Conservation (phyloP, 2,888 invertebrate species). For the Oasisia sp. region DNA sequence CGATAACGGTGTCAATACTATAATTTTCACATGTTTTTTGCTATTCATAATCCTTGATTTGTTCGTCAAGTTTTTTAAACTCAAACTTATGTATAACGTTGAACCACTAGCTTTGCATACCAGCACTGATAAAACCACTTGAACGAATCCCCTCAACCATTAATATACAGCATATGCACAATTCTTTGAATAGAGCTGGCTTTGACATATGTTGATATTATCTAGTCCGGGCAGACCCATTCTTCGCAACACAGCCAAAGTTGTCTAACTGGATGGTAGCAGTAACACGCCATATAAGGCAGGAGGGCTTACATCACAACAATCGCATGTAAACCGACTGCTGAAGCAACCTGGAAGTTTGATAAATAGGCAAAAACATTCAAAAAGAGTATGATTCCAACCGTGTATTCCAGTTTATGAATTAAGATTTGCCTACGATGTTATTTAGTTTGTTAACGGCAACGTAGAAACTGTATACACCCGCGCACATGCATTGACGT, state of each 20-base stretch:
- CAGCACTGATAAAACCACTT: neutral
- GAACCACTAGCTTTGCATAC: neutral
- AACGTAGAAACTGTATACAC: no score
- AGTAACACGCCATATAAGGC: neutral
- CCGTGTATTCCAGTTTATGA: neutral
- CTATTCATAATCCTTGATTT: no score
- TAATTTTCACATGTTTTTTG: neutral
- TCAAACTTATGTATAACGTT: neutral
- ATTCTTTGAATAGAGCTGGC: neutral
- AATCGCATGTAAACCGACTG: neutral
- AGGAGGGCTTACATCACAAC: neutral
- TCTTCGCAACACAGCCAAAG: neutral
- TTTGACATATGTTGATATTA: neutral
- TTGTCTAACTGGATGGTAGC: neutral
- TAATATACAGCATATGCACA: neutral
- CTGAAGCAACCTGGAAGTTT: neutral
- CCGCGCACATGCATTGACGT: no score
- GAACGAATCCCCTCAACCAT: neutral
- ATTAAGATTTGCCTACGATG: neutral
- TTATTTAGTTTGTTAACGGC: no score
- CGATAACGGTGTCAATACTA: neutral
- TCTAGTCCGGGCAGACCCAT: neutral
- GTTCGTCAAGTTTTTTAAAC: neutral
- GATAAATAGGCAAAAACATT: neutral
- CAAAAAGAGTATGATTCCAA: neutral